Conservation (phyloP, 2,888 invertebrate species). For the Nomada ruficornis region DNA sequence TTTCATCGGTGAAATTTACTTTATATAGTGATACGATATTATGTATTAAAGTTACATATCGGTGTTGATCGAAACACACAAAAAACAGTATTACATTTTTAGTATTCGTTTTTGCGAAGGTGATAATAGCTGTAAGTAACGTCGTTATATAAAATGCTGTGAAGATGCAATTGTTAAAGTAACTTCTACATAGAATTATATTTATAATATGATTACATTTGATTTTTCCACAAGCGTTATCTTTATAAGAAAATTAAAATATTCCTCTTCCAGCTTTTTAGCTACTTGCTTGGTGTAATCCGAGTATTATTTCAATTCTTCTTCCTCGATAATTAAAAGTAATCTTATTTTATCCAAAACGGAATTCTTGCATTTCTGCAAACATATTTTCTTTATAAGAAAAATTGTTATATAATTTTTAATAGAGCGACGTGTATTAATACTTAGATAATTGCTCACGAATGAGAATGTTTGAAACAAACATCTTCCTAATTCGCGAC, state of each 20-base stretch:
- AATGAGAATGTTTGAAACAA: constrained; percentile 55
- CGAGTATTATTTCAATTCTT: not conserved
- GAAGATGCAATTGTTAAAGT: not conserved
- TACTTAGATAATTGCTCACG: constrained; percentile 23
- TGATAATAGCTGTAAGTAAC: not conserved
- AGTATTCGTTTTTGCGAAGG: not conserved
- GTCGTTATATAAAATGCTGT: not conserved
- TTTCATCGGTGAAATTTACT: not conserved
- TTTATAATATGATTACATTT: constrained; percentile 19
- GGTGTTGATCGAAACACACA: not conserved
- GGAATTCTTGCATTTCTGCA: constrained; percentile 45
- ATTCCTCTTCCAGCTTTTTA: not conserved
- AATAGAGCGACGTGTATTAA: not conserved
- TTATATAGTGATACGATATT: not conserved
- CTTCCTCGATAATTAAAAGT: constrained; percentile 13
- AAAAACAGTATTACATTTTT: constrained; percentile 34
- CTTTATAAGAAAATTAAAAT: not conserved
- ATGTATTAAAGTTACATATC: constrained; percentile 3
- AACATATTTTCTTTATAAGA: not conserved
- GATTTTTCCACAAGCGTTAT: constrained; percentile 3
- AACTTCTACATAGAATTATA: constrained; percentile 2
- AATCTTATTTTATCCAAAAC: constrained; percentile 34
- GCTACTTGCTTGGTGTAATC: not conserved
- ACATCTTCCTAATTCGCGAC: constrained; percentile 47
- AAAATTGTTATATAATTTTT: not conserved